phyloP scores from a whole-genome alignment of 2,888 invertebrate species.

The Nebria brevicollis region DNA sequence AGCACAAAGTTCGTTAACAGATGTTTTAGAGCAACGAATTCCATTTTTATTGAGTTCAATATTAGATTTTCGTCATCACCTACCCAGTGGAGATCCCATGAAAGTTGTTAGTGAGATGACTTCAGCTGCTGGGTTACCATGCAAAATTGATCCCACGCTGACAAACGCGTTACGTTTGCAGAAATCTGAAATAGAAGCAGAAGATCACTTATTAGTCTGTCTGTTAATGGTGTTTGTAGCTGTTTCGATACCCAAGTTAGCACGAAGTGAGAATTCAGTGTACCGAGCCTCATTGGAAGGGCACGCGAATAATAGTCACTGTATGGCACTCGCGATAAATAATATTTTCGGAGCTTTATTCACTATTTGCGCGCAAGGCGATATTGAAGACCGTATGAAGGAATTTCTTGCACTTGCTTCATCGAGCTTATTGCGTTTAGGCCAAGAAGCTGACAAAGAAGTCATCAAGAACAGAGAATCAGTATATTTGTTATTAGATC shows the following conservation, averaged over 20 bases:
- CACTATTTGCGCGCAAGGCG: conserved; percentile 94
- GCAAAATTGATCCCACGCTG: conserved; percentile 95
- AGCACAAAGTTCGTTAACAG: conserved; percentile 92
- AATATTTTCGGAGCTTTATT: conserved; percentile 97
- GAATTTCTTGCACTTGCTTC: conserved; percentile 94
- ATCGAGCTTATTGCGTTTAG: conserved; percentile 91
- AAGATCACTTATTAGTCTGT: conserved; percentile 93
- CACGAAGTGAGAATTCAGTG: conserved; percentile 88
- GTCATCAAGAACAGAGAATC: conserved; percentile 94
- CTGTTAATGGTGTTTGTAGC: conserved; percentile 98
- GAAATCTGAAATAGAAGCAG: conserved; percentile 87
- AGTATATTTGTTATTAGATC: conserved; percentile 94
- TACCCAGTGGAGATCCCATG: conserved; percentile 89
- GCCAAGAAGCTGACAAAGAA: conserved; percentile 96
- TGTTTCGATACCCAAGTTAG: conserved; percentile 94
- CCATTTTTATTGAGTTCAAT: conserved; percentile 96
- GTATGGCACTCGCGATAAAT: conserved; percentile 96
- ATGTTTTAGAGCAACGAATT: conserved; percentile 92
- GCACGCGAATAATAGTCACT: conserved; percentile 99
- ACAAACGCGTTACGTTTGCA: conserved; percentile 90
- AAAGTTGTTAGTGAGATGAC: conserved; percentile 97
- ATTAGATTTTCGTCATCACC: conserved; percentile 91
- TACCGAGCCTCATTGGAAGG: conserved; percentile 89
- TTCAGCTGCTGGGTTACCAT: conserved; percentile 92
- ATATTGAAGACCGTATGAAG: conserved; percentile 97